Evolutionary conservation across 2,888 invertebrate genomes (phyloP).

Genomic region (Pterostichus niger): DNA sequence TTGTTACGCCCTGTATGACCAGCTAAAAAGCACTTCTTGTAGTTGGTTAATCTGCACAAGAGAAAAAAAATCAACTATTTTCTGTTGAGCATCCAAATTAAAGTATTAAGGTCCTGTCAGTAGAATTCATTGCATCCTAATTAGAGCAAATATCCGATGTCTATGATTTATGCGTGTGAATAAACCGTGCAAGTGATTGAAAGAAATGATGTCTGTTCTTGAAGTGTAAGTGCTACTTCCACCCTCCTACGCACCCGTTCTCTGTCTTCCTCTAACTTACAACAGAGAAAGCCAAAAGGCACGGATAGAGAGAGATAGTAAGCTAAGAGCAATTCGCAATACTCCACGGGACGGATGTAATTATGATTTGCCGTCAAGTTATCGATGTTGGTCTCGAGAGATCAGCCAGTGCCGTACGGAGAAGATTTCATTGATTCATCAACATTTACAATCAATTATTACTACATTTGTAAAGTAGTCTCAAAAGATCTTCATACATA

Average conservation of each 20-base stretch:
- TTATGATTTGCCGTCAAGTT: conserved; percentile 65
- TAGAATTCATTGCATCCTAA: no score
- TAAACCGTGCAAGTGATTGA: conserved; percentile 71
- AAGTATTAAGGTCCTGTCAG: no score
- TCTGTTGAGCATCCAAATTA: no score
- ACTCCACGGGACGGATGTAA: conserved; percentile 57
- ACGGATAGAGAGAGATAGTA: conserved; percentile 38
- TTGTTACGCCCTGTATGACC: no score
- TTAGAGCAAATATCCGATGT: conserved; percentile 32
- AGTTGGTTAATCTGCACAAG: no score
- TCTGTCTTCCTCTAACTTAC: conserved; percentile 11
- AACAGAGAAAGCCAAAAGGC: conserved; percentile 4
- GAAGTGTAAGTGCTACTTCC: conserved; percentile 41
- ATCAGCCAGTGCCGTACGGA: conserved; percentile 46
- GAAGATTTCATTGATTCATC: not conserved
- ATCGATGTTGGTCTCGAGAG: conserved; percentile 55
- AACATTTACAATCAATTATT: no score
- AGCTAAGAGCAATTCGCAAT: conserved; percentile 48
- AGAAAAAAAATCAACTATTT: no score
- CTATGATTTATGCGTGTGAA: conserved; percentile 27
- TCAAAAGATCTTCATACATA: no score
- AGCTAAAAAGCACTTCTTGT: no score
- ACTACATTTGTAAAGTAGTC: no score
- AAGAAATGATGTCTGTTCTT: conserved; percentile 41
- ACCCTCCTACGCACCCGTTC: conserved; percentile 46